Base-by-base conservation (phyloP, 2,113 vertebrate genomes). In the Anser brachyrhynchus region DNA sequence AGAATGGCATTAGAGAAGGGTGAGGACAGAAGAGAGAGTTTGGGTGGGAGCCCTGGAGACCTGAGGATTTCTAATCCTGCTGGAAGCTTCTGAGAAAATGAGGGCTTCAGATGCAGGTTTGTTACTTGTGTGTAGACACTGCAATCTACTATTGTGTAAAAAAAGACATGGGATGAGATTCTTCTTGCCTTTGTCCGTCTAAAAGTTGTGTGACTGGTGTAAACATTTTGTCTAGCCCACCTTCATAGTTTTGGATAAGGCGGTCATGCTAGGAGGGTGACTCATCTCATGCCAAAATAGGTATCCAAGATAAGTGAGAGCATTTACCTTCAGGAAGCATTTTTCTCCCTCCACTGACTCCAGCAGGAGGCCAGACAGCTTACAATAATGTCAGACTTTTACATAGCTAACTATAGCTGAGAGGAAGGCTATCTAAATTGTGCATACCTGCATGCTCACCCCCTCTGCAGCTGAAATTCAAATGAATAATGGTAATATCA, bases 261-360 rank as follows among this genome's bases (percentile, higher is more conserved):
- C 8, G 26, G 22, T 77, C 67, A 58, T n/a, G 75, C 37, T 43
- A 77, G 46, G 46, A 76, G 13, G 12, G 21, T 90, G 16, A 70
- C 6, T 81, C 39, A 75, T 83, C 67, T 37, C 37, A 41, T 11
- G 2, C 65, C 55, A 85, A 80, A 90, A 85, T 4, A 86, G 3
- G 19, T 78, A 81, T 78, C 69, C n/a, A 87, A 66, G 72, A 18
- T 29, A 86, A 89, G 39, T 57, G 69, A 80, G 59, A 71, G 23
- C 44, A 74, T 86, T 92, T 90, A 80, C 41, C 44, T 92, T 92
- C 69, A 62, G 46, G 75, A 84, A 86, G 72, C 31, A 74, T 83
- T 92, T 73, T 92, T 59, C 59, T 76, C 28, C 76, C 72, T 66
- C n/a, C n/a, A 35, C 33, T 55, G 57, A 64, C 64, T 90, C 44